Evolutionary conservation across 1,140 invertebrate genomes (phyloP).

Genomic region (Drosophila cardini): DNA sequence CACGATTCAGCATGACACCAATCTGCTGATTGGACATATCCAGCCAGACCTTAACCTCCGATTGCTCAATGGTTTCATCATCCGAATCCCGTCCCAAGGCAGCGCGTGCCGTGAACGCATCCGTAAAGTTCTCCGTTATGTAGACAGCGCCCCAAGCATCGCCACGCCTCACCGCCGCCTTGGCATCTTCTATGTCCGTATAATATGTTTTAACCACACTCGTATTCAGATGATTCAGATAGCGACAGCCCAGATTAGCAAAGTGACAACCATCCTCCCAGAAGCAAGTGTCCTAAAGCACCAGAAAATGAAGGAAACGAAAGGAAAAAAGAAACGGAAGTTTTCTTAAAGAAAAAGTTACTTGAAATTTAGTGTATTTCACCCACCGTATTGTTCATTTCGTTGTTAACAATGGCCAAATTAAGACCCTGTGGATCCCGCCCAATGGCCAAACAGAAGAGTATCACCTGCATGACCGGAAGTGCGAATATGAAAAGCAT

Average conservation of each 20-base stretch:
- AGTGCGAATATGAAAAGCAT: conserved; percentile 96
- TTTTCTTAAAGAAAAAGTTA: background rate
- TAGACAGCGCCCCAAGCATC: conserved; percentile 94
- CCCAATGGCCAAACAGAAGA: conserved; percentile 97
- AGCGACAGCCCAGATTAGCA: conserved; percentile 90
- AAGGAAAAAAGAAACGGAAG: background rate
- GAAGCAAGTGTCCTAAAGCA: conserved; percentile 68
- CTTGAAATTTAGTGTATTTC: background rate
- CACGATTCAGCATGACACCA: conserved; percentile 91
- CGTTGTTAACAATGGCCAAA: conserved; percentile 94
- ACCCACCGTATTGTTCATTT: conserved; percentile 88
- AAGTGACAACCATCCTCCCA: conserved; percentile 88
- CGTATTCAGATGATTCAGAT: conserved; percentile 88
- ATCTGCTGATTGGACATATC: conserved; percentile 98
- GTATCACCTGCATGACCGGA: conserved; percentile 96
- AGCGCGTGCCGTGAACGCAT: conserved; percentile 90
- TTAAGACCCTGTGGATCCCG: conserved; percentile 93
- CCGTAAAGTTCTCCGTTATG: conserved; percentile 94
- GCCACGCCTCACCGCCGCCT: conserved; percentile 89
- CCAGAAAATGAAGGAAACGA: no score
- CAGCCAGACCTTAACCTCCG: conserved; percentile 93
- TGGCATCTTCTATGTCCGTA: conserved; percentile 88
- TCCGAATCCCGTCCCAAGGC: conserved; percentile 89
- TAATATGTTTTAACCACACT: conserved; percentile 90
- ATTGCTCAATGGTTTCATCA: conserved; percentile 91